phyloP scores from a whole-genome alignment of 2,797 vertebrate species.

The Gadopsis bispinosus region DNA sequence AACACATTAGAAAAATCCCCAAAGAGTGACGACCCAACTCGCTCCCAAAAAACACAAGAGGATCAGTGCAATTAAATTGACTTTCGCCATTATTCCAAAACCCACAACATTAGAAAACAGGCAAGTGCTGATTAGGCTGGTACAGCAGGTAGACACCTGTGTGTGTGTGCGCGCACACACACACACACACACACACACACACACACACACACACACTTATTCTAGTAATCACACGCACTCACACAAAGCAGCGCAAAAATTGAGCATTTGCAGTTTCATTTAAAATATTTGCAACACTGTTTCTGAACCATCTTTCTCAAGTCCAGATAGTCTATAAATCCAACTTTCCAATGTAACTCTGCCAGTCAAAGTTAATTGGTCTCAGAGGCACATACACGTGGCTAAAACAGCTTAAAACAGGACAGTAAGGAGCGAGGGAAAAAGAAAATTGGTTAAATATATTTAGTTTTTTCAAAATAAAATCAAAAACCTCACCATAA shows the following conservation, averaged over 20 bases:
- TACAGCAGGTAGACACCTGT: slow-evolving; percentile 64
- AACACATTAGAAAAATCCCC: slow-evolving; percentile 20
- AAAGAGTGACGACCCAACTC: slow-evolving; percentile 5
- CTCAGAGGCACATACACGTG: slow-evolving; percentile 51
- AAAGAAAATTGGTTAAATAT: slow-evolving; percentile 25
- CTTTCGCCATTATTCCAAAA: slow-evolving; percentile 24
- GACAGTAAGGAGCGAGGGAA: background rate
- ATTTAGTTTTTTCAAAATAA: slow-evolving; percentile 43
- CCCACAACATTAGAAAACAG: slow-evolving; percentile 45
- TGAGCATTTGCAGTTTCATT: slow-evolving; percentile 49
- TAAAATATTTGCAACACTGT: slow-evolving; percentile 42
- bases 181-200: background rate
- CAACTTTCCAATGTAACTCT: slow-evolving; percentile 24
- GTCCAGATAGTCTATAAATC: slow-evolving; percentile 32
- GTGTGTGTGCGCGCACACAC: background rate
- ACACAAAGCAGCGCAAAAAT: slow-evolving; percentile 40
- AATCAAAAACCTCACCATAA: slow-evolving; percentile 20
- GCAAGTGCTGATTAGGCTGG: slow-evolving; percentile 68
- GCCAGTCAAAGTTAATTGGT: slow-evolving; percentile 50
- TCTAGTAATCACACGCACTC: slow-evolving; percentile 8
- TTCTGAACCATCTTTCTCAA: slow-evolving; percentile 20
- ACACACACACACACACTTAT: background rate
- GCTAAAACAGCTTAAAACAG: slow-evolving; percentile 51
- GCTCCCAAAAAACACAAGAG: slow-evolving; percentile 5
- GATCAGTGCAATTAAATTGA: slow-evolving; percentile 76